phyloP scores from a whole-genome alignment of 2,113 vertebrate species.

The Bambusicola thoracicus region DNA sequence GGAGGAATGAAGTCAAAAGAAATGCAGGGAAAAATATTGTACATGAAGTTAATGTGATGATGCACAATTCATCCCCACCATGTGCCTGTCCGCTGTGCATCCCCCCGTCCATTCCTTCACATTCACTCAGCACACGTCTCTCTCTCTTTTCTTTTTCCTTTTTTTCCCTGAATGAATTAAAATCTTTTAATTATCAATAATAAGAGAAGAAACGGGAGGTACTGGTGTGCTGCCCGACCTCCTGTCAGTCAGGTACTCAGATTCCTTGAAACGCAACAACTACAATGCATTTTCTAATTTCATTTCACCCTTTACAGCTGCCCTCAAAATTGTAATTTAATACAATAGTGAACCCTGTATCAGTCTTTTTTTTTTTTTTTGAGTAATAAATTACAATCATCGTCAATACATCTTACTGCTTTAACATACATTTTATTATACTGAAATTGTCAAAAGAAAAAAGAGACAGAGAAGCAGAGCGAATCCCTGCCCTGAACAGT shows the following conservation, averaged over 20 bases:
- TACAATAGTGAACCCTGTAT: constrained; percentile 59
- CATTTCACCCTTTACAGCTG: constrained; percentile 67
- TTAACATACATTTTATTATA: constrained; percentile 53
- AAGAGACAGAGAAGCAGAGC: constrained; percentile 54
- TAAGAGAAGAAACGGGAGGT: background rate
- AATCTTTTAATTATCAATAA: constrained; percentile 71
- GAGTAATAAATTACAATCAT: constrained; percentile 71
- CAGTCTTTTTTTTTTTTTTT: constrained; percentile 49
- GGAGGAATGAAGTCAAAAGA: constrained; percentile 53
- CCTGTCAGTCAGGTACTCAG: constrained; percentile 72
- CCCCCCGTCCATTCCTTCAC: constrained; percentile 33
- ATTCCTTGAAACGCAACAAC: constrained; percentile 65
- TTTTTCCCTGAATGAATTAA: constrained; percentile 47
- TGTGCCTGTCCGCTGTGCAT: constrained; percentile 30
- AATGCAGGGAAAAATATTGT: background rate
- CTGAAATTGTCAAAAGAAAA: constrained; percentile 16
- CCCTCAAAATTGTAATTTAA: constrained; percentile 68
- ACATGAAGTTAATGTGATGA: constrained; percentile 43
- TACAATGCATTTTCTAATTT: constrained; percentile 72
- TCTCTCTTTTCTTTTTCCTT: constrained; percentile 24
- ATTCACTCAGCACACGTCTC: constrained; percentile 26
- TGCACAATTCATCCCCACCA: background rate
- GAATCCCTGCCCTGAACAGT: constrained; percentile 76
- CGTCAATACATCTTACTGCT: constrained; percentile 56
- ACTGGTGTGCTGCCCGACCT: constrained; percentile 34